Conservation (phyloP, 2,113 vertebrate species). For the Pygoscelis adeliae region DNA sequence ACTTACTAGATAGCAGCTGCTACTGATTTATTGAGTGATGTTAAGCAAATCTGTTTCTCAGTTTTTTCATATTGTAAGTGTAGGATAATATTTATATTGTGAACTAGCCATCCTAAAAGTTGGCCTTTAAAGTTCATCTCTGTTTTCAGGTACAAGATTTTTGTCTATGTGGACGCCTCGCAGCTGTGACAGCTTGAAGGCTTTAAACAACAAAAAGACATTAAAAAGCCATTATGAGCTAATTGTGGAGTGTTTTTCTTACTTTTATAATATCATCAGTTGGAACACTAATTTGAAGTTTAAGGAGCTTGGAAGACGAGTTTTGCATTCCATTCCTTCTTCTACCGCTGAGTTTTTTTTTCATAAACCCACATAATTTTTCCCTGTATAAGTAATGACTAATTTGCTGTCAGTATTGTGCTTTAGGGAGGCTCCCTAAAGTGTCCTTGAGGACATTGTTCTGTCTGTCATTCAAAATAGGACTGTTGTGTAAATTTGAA, state of each 20-base stretch:
- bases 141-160: background rate
- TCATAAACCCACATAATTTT: background rate
- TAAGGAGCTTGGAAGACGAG: background rate
- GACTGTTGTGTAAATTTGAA: background rate
- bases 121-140: background rate
- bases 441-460: background rate
- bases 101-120: background rate
- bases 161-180: background rate
- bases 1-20: background rate
- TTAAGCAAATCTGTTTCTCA: background rate
- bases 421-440: background rate
- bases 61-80: background rate
- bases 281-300: background rate
- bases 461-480: background rate
- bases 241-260: background rate
- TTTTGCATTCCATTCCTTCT: background rate
- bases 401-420: background rate
- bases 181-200: background rate
- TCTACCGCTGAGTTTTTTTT: background rate
- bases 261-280: background rate
- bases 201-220: background rate
- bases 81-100: background rate
- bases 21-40: background rate
- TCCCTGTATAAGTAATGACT: background rate
- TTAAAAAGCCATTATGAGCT: background rate